A percentile compares a stretch with the other conserved stretches of the same genome.
Conservation (phyloP, 2,797 vertebrate species). For the Anguilla megastoma region DNA sequence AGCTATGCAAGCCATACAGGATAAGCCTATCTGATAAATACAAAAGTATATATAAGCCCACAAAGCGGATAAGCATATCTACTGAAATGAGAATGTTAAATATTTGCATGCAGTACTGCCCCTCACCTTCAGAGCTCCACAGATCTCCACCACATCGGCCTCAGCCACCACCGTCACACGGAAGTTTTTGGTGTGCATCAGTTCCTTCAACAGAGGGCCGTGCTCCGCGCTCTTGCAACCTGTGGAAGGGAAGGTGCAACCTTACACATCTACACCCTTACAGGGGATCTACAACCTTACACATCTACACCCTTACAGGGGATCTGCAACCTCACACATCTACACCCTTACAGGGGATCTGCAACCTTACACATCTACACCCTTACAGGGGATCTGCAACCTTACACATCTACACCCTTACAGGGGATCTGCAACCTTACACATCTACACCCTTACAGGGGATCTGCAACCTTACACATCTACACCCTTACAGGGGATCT, state of each 20-base stretch:
- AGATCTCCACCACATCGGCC: conserved; percentile 93
- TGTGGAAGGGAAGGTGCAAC: conserved; percentile 46
- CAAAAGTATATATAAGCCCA: neutral
- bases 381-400: no score
- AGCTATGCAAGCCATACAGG: neutral
- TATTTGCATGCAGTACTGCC: neutral
- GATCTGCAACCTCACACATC: no score
- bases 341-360: no score
- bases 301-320: no score
- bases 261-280: neutral
- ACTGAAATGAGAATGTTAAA: neutral
- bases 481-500: no score
- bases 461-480: no score
- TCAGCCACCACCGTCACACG: conserved; percentile 91
- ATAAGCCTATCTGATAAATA: neutral
- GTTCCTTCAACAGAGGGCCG: conserved; percentile 82
- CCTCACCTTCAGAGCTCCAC: conserved; percentile 92
- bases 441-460: no score
- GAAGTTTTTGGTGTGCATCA: conserved; percentile 94
- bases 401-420: no score
- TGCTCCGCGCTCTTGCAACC: conserved; percentile 81
- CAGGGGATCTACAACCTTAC: no score
- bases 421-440: no score
- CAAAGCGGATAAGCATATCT: neutral
- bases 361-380: no score